Evolutionary conservation across 1,140 invertebrate species (phyloP).

Genomic region (Druon quercuslanigerum): DNA sequence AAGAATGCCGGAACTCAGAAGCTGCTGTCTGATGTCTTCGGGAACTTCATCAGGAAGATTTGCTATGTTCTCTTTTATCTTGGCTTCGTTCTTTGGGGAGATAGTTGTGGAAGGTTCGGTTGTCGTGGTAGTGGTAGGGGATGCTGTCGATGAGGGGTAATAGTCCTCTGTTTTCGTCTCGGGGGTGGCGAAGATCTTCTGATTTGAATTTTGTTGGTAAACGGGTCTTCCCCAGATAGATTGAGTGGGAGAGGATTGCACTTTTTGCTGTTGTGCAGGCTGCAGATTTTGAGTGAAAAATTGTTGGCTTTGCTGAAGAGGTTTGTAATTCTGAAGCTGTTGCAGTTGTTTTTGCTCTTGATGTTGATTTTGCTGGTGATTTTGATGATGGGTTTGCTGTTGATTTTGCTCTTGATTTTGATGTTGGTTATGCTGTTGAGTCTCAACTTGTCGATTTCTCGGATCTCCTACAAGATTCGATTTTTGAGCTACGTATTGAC

Average conservation of each 20-base stretch:
- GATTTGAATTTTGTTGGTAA: conserved; percentile 47
- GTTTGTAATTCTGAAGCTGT: conserved; percentile 54
- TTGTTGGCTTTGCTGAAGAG: conserved; percentile 64
- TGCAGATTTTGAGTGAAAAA: conserved; percentile 59
- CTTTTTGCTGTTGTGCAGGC: conserved; percentile 52
- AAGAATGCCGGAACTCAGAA: conserved; percentile 89
- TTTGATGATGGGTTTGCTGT: conserved; percentile 70
- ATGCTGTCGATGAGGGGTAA: conserved; percentile 45
- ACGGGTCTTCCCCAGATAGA: conserved; percentile 66
- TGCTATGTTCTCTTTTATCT: conserved; percentile 75
- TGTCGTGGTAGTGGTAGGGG: conserved; percentile 35
- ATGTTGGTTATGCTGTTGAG: conserved; percentile 68
- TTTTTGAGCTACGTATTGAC: background rate
- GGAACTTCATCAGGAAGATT: conserved; percentile 90
- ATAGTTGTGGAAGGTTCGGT: conserved; percentile 45
- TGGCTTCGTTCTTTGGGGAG: conserved; percentile 71
- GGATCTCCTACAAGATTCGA: conserved; percentile 39
- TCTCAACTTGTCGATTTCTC: conserved; percentile 50
- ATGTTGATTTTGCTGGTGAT: conserved; percentile 64
- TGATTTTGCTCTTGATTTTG: conserved; percentile 67
- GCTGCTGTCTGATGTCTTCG: conserved; percentile 87
- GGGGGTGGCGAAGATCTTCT: conserved; percentile 71
- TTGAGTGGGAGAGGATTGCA: conserved; percentile 32
- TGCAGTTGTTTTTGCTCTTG: conserved; percentile 64
- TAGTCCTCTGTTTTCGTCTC: conserved; percentile 54